These are phyloP conservation scores for Macrotis lagotis DNA, from an alignment of 2,113 vertebrate species.

Conservation along the genomic window DNA sequence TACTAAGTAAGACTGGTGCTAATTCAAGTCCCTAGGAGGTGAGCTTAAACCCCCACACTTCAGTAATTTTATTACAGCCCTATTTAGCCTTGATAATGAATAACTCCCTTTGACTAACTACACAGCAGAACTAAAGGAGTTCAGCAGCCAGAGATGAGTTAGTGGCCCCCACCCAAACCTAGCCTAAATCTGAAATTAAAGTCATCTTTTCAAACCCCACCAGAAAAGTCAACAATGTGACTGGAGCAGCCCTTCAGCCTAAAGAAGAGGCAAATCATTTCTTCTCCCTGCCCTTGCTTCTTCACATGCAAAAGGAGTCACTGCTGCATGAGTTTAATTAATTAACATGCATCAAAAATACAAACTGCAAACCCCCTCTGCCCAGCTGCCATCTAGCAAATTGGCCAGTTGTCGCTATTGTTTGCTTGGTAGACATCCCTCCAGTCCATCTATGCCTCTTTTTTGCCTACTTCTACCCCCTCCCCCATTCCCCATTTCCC, in stretches of 20 bases:
- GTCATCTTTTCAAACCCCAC: slow-evolving; percentile 54
- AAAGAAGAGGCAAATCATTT: slow-evolving; percentile 58
- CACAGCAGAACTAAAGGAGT: slow-evolving; percentile 17
- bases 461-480: slow-evolving; percentile 32
- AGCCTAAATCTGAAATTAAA: slow-evolving; percentile 64
- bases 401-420: slow-evolving; percentile 21
- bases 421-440: neutral
- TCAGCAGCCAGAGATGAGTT: slow-evolving; percentile 45
- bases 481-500: neutral
- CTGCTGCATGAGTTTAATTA: slow-evolving; percentile 54
- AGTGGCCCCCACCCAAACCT: slow-evolving; percentile 34
- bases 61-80: slow-evolving; percentile 32
- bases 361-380: slow-evolving; percentile 42
- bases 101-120: slow-evolving; percentile 23
- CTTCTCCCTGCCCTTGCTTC: slow-evolving; percentile 60
- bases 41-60: slow-evolving; percentile 44
- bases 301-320: slow-evolving; percentile 68
- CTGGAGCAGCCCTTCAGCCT: slow-evolving; percentile 16
- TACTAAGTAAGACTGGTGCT: slow-evolving; percentile 50
- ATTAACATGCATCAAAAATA: slow-evolving; percentile 65
- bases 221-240: slow-evolving; percentile 52
- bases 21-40: slow-evolving; percentile 63
- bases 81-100: slow-evolving; percentile 29
- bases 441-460: neutral
- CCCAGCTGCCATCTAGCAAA: slow-evolving; percentile 31